Percentiles rank a stretch among this genome's conserved stretches.
phyloP scores from a whole-genome alignment of 92 coral and sea anemone genomes.

The Actinostola sp. region DNA sequence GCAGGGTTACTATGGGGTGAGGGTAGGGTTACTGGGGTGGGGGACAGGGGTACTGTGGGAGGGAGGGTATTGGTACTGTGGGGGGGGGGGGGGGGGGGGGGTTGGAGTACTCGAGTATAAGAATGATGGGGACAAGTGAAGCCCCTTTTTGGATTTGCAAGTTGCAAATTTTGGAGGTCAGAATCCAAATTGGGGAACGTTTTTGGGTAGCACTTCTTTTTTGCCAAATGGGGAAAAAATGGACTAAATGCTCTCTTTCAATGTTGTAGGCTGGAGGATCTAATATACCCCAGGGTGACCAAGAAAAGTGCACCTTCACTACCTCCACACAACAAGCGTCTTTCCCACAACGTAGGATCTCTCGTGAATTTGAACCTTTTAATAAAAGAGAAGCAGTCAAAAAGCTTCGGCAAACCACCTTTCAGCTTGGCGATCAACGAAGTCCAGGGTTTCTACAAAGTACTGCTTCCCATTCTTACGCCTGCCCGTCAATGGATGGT shows the following conservation, averaged over 20 bases:
- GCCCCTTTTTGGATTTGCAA: no score
- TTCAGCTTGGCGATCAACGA: constrained; percentile 84
- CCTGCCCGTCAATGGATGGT: constrained; percentile 33
- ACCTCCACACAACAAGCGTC: constrained; percentile 87
- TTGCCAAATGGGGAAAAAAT: no score
- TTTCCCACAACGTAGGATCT: constrained; percentile 30
- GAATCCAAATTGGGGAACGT: no score
- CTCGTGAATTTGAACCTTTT: constrained; percentile 49
- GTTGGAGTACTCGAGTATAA: no score
- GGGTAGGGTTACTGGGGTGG: no score
- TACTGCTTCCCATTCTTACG: constrained; percentile 77
- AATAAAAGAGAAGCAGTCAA: constrained; percentile 75
- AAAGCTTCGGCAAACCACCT: constrained; percentile 69
- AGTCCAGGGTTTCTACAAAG: constrained; percentile 60
- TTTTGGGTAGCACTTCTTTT: no score
- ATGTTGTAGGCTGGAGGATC: constrained; percentile 70
- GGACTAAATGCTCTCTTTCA: no score
- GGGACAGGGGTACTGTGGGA: no score
- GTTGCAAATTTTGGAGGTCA: no score
- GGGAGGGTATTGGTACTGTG: no score
- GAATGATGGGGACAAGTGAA: no score
- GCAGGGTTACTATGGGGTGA: not conserved
- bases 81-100: no score
- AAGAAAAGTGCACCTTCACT: constrained; percentile 80
- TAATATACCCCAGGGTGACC: constrained; percentile 95